These are phyloP conservation scores for Dendroctonus ponderosae DNA, from an alignment of 1,140 invertebrate species.

Conservation along the genomic window DNA sequence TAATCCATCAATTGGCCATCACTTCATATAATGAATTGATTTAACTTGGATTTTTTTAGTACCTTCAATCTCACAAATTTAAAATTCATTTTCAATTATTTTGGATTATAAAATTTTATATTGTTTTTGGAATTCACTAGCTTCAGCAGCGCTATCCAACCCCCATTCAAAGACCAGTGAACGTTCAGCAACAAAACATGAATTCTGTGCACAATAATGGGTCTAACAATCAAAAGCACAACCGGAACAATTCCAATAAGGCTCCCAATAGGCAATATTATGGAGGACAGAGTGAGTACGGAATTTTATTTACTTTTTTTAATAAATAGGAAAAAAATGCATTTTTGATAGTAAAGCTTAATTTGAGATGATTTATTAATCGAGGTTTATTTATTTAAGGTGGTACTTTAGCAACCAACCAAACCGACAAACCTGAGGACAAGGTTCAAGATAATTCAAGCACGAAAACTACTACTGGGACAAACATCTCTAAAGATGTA, in stretches of 20 bases:
- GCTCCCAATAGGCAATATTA: constrained; percentile 46
- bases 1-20: too few species aligned
- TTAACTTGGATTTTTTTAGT: too few species aligned
- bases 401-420: constrained; percentile 36
- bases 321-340: not conserved
- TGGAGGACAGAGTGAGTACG: constrained; percentile 43
- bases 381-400: constrained; percentile 25
- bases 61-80: too few species aligned
- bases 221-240: constrained; percentile 40
- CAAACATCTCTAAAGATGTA: constrained; percentile 38
- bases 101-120: too few species aligned
- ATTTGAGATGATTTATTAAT: constrained; percentile 2
- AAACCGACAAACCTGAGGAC: constrained; percentile 46
- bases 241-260: constrained; percentile 44
- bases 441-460: not conserved
- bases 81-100: too few species aligned
- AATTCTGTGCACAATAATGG: constrained; percentile 41
- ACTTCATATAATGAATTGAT: too few species aligned
- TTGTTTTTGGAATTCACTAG: constrained; percentile 13
- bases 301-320: not conserved
- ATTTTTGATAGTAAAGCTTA: not conserved
- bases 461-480: constrained; percentile 25
- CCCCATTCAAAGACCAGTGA: constrained; percentile 47
- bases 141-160: constrained; percentile 45
- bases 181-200: constrained; percentile 44